Evolutionary conservation across 2,797 vertebrate species (phyloP).

Genomic region (Tokudaia muenninki): DNA sequence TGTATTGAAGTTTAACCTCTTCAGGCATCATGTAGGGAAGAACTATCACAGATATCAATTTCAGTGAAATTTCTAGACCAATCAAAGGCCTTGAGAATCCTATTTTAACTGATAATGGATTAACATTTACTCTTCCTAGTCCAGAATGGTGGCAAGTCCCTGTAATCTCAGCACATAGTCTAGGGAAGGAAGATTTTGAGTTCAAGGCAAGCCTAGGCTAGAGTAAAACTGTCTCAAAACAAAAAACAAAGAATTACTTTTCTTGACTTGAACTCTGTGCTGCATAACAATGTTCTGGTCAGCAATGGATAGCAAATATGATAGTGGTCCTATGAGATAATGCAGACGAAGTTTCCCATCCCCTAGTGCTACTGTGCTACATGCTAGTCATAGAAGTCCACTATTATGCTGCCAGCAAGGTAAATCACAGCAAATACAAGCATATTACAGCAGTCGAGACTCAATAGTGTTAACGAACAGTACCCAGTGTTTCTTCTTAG

Average conservation of each 20-base stretch:
- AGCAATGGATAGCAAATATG: background rate
- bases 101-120: constrained; percentile 27
- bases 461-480: background rate
- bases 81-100: background rate
- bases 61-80: background rate
- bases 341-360: background rate
- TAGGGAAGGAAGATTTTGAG: background rate
- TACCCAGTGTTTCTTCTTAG: background rate
- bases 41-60: background rate
- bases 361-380: background rate
- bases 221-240: background rate
- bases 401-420: background rate
- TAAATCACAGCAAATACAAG: background rate
- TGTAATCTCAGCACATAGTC: background rate
- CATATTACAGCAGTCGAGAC: too few species aligned
- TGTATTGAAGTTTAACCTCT: background rate
- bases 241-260: background rate
- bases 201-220: background rate
- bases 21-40: constrained; percentile 7
- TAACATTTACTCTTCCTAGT: constrained; percentile 31
- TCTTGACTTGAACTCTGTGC: background rate
- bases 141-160: background rate
- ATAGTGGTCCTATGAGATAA: background rate
- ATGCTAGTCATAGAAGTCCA: background rate
- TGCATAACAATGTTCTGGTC: background rate